phyloP scores from a whole-genome alignment of 2,797 vertebrate species.

The Rousettus madagascariensis region DNA sequence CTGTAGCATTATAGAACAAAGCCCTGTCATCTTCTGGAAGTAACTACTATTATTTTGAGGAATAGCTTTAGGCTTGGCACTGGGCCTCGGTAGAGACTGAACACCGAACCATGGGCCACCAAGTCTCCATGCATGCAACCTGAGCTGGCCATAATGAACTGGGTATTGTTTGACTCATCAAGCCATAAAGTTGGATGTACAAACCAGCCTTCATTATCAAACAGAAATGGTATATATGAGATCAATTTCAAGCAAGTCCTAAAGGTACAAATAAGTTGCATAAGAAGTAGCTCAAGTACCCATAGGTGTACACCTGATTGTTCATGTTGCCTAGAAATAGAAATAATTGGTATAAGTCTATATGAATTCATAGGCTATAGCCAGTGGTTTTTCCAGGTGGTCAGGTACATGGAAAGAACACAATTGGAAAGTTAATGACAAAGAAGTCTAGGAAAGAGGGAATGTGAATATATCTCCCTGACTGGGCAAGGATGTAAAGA shows the following conservation, averaged over 20 bases:
- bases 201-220: background rate
- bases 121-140: background rate
- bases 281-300: background rate
- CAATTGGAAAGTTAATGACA: background rate
- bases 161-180: background rate
- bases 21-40: background rate
- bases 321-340: background rate
- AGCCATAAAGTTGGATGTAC: background rate
- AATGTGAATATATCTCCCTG: background rate
- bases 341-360: background rate
- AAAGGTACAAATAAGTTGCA: background rate
- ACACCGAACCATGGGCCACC: background rate
- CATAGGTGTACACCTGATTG: background rate
- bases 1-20: background rate
- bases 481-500: background rate
- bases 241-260: background rate
- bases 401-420: background rate
- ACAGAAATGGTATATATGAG: background rate
- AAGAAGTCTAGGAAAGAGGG: background rate
- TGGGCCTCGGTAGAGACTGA: background rate
- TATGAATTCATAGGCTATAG: background rate
- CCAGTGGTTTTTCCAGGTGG: background rate
- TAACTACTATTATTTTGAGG: background rate
- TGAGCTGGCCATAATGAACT: background rate
- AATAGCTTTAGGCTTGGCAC: background rate